These are phyloP conservation scores for Gnathonemus longibarbis DNA, from an alignment of 2,113 vertebrate genomes.

Conservation along the genomic window DNA sequence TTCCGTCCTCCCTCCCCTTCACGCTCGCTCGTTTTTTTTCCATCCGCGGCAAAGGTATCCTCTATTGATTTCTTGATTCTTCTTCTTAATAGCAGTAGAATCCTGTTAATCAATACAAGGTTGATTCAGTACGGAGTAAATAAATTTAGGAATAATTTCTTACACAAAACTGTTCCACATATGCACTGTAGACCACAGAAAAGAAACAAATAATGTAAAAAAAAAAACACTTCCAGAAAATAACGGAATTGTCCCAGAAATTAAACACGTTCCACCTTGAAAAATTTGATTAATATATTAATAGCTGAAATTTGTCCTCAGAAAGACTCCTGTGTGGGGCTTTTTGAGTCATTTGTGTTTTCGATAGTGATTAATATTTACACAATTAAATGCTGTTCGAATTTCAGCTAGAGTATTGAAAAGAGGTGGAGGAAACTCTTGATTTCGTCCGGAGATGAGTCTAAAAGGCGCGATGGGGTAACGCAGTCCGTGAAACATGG, in stretches of 20 bases:
- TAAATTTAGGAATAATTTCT: slow-evolving; percentile 4
- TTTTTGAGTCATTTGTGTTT: not conserved
- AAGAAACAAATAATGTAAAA: not conserved
- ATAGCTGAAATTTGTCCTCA: not conserved
- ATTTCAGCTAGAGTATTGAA: not conserved
- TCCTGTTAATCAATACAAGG: slow-evolving; percentile 16
- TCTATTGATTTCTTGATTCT: slow-evolving; percentile 58
- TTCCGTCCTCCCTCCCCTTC: slow-evolving; percentile 7
- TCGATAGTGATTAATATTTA: not conserved
- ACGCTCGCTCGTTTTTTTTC: slow-evolving; percentile 35
- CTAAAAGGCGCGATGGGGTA: not conserved
- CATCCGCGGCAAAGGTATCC: slow-evolving; percentile 63
- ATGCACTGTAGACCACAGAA: not conserved
- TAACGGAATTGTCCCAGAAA: not conserved
- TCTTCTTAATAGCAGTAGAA: slow-evolving; percentile 55
- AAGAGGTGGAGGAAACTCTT: not conserved
- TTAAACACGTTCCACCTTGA: not conserved
- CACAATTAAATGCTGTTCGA: not conserved
- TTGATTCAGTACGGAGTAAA: slow-evolving; percentile 4
- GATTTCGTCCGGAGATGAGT: not conserved
- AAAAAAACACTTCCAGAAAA: not conserved
- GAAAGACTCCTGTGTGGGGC: not conserved
- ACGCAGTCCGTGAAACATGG: not conserved
- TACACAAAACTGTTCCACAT: not conserved
- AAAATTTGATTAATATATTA: not conserved